Base-by-base conservation (phyloP, 2,888 invertebrate genomes). In the Idaea dimidiata region DNA sequence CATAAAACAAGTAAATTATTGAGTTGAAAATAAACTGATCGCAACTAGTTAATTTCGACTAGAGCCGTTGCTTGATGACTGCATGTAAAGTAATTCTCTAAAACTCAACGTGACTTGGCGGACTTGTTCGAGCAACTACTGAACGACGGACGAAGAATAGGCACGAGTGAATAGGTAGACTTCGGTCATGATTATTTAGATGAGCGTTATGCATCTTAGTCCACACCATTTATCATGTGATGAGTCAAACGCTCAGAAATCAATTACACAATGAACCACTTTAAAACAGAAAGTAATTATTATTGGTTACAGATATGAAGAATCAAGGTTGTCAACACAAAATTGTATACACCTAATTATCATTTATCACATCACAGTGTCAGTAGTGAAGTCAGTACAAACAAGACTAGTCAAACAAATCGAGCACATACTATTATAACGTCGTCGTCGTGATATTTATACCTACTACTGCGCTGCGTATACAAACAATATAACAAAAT, bases 241-340 rank as follows among this genome's bases (percentile, higher is more conserved):
- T 24, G 24, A 24, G 1, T 24, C 24, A 24, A 24, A 24, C 24
- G 24, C 24, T 24, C 24, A 24, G 3, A 1, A 3, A 24, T 24
- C 24, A 24, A 24, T 24, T 24, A 24, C 5, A 64, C 63, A 67
- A 65, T 62, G 24, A 62, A 54, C 53, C 68, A 72, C 67, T 69
- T 73, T 73, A 71, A 76, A 73, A 76, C 72, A 78, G 77, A 77
- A 78, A 80, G 80, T 76, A 81, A 82, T 78, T 77, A 76, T 76
- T 75, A 24, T 24, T 24, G 24, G 24, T 5, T 24, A 24, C 76
- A 70, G 72, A 77, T 79, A 73, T 73, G 76, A 75, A 72, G 71
- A 74, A 78, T 70, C 83, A 84, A 86, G 83, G 84, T 82, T 83
- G 77, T 66, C 66, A 61, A 66, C 69, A 75, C 80, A 82, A 83